Evolutionary conservation across 53 echinoderm and acorn worm genomes (phyloP), one percentile per base, ranked within the genome.

Genomic region (Henricia sp.): DNA sequence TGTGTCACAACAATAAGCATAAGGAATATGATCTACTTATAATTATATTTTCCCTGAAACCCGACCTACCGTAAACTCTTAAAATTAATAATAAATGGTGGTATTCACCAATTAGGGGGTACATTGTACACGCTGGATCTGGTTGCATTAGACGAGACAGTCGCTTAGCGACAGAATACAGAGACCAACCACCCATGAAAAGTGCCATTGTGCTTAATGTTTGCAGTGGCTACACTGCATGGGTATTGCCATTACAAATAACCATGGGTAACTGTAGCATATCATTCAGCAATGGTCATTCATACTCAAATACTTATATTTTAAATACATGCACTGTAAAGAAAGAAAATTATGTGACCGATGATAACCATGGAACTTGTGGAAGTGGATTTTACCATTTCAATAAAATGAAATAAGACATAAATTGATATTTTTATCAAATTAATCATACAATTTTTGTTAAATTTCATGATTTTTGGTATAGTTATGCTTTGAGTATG

Each of bases 111-210:
- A 60, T 60, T 60, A 37, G 67, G 67, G 9, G 20, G 3, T 36
- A 12, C 67, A 38, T 38, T 67, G 67, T 67, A 21, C 23, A 1
- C n/a, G 5, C 1, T 24, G 19, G 67, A 67, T 67, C 67, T 6
- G 37, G 67, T 67, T 67, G 37, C 67, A 38, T 17, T 2, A 30
- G 39, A 39, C 39, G 17, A 3, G 27, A 28, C 20, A n/a, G 67
- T 67, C n/a, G 67, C 67, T 1, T 37, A 38, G 67, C 67, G 39
- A 67, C 67, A 37, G 21, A 26, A 67, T 6, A 67, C 67, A n/a
- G 32, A 23, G 67, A 17, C 37, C 39, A 37, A 38, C 37, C 67
- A 38, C 4, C 67, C 67, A n/a, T 67, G 67, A 37, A 67, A 16
- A 29, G 0, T 20, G n/a, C 25, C 39, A 67, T 67, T 67, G 67